Evolutionary conservation across 2,888 invertebrate species (phyloP), one percentile per base, ranked within the genome.

Genomic region (Orthosia gothica): DNA sequence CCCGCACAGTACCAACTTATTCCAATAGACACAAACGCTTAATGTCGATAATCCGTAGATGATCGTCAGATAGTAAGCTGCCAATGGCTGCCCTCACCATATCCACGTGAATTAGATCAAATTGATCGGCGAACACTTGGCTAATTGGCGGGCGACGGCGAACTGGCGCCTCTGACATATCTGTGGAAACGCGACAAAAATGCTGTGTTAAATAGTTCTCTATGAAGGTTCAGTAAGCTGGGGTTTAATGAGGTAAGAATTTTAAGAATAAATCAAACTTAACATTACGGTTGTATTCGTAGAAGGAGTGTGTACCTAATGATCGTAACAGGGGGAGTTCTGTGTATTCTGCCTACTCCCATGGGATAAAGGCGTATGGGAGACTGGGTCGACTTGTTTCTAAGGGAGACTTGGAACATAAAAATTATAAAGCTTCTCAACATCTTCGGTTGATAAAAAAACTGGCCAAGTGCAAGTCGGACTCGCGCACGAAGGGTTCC

Each of bases 21-120:
- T 12, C 47, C 52, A 54, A 50, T 9, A 40, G 40, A 40, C 9
- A 47, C 23, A 18, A 47, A 49, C 59, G 49, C 2, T 7, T 12
- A 66, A 52, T 40, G 23, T 58, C 47, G 50, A 75, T 75, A 49
- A 79, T 70, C 57, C 54, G 20, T 40, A 62, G 75, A 65, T 52
- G 68, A 69, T 75, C 55, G 23, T 18, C 57, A 62, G 77, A 73
- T 70, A 54, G 52, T 54, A 49, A 54, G 18, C 67, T 57, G n/a
- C 62, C 58, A 49, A 58, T 78, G 65, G 20, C 63, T 64, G 49
- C 65, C 74, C 64, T 78, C 54, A 74, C 70, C 69, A 74, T 78
- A 74, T 79, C 71, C 66, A 67, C 72, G 81, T 74, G 79, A 85
- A 85, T 83, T 76, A 78, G 83, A 67, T 73, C 79, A 67, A 85